Base-by-base conservation (phyloP, 2,113 vertebrate species). In the Oxyura jamaicensis region DNA sequence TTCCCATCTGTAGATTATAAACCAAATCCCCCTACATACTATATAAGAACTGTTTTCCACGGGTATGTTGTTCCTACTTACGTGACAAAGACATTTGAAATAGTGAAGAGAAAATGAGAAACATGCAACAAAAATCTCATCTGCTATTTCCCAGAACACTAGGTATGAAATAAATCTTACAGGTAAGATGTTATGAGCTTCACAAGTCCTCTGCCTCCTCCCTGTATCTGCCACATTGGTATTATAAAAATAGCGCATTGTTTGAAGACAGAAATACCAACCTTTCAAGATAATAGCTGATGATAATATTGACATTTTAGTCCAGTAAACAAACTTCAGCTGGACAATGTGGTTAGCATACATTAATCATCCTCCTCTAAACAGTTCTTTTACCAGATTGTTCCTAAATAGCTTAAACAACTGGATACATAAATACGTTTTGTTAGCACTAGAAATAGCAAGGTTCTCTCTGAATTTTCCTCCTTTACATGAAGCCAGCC, bases 251-350 rank as follows among this genome's bases (percentile, higher is more conserved):
- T 5, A 33, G 33, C 80, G 42, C 41, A 56, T 28, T 91, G 67
- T 72, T 66, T 74, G 56, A 59, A 56, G 33, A 91, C 2, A 2
- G 62, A 95, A 91, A 86, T 67, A 55, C 63, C 46, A 53, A 59
- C 36, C 58, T 36, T 94, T 75, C 36, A 71, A 91, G 48, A 91
- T 6, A 93, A 69, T 3, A 91, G 55, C 17, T 7, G 48, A 88
- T 72, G 86, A 86, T 63, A 94, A 93, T 79, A 88, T 63, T 91
- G 96, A 88, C 52, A 83, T 92, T 92, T 83, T 22, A 60, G 59
- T 4, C 5, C 16, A 3, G 67, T 58, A 93, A 92, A 93, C 75
- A 95, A 76, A n/a, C 77, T 78, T 89, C 67, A 93, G 56, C 75
- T 65, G 84, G 68, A 92, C 86, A 93, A 33, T 33, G 55, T 26